Percentiles rank a stretch among this genome's conserved stretches.
These are phyloP conservation scores for Pluvianellus socialis DNA, from an alignment of 2,113 vertebrate species.

Conservation along the genomic window DNA sequence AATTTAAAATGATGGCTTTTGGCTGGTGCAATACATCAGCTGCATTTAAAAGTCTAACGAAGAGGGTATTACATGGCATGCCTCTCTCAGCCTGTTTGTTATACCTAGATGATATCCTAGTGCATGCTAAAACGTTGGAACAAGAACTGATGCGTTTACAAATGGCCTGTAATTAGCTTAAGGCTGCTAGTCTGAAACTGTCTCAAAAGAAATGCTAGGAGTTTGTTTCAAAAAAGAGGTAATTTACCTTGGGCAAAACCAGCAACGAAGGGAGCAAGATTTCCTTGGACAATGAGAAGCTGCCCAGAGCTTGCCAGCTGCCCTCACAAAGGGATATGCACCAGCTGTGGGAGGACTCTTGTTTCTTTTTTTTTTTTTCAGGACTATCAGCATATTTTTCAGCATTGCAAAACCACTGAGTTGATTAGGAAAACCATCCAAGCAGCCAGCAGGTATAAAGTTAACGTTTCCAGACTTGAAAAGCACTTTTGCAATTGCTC, in stretches of 20 bases:
- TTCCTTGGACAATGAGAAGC: not conserved
- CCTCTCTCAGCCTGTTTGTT: slow-evolving; percentile 70
- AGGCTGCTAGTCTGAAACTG: slow-evolving; percentile 7
- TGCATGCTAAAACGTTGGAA: slow-evolving; percentile 55
- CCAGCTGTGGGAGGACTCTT: not conserved
- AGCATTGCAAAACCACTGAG: not conserved
- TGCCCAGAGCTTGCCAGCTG: not conserved
- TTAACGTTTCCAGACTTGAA: not conserved
- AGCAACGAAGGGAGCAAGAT: not conserved
- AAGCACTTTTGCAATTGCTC: not conserved
- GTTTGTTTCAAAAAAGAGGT: slow-evolving; percentile 12
- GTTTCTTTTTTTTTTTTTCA: not conserved
- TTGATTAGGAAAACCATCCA: not conserved
- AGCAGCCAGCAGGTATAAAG: not conserved
- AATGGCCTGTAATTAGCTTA: slow-evolving; percentile 55
- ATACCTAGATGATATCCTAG: slow-evolving; percentile 58
- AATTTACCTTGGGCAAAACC: slow-evolving; percentile 34
- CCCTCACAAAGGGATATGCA: rapidly evolving
- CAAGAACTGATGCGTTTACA: slow-evolving; percentile 46
- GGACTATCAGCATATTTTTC: not conserved
- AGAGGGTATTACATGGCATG: slow-evolving; percentile 55
- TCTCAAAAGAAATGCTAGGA: slow-evolving; percentile 14
- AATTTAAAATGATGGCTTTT: slow-evolving; percentile 64
- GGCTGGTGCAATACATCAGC: slow-evolving; percentile 37
- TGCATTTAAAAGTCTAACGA: slow-evolving; percentile 55